Percentiles rank a stretch among this genome's conserved stretches.
Evolutionary conservation across 2,797 vertebrate genomes (phyloP).

Genomic region (Odontamblyopus rebecca): DNA sequence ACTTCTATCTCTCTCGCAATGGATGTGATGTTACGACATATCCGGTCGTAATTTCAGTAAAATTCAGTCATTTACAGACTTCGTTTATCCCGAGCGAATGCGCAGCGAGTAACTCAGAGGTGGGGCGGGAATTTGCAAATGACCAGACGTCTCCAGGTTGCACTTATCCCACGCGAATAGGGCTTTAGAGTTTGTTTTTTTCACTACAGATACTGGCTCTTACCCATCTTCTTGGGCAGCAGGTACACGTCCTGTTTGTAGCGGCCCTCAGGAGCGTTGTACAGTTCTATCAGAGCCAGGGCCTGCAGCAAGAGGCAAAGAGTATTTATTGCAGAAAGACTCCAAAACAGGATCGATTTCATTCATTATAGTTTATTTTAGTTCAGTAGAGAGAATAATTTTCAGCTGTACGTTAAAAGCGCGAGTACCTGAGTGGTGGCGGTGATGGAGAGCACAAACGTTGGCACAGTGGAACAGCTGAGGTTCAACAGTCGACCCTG

Average conservation of each 20-base stretch:
- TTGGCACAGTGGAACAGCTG: conserved; percentile 97
- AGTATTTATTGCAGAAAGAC: not conserved
- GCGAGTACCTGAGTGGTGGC: conserved; percentile 88
- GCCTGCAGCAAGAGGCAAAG: conserved; percentile 75
- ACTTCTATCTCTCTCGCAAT: too few species aligned
- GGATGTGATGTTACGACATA: too few species aligned
- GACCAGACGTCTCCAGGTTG: too few species aligned
- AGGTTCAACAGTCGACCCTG: conserved; percentile 94
- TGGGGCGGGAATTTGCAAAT: too few species aligned
- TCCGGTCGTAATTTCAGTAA: too few species aligned
- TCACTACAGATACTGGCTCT: conserved; percentile 31
- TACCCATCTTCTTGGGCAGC: conserved; percentile 97
- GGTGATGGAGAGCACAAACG: conserved; percentile 95
- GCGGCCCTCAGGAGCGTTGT: conserved; percentile 93
- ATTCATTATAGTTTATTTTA: conserved; percentile 24
- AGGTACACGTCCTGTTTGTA: conserved; percentile 97
- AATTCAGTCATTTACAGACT: too few species aligned
- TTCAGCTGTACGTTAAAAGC: not conserved
- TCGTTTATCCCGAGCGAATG: too few species aligned
- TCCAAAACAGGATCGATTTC: not conserved
- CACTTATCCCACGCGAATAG: too few species aligned
- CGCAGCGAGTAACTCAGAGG: too few species aligned
- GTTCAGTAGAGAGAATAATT: not conserved
- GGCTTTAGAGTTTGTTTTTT: too few species aligned
- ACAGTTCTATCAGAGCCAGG: conserved; percentile 93